Percentiles rank a stretch among this genome's conserved stretches.
Conservation (phyloP, 2,888 invertebrate species). For the Tetheella fluctuosa region DNA sequence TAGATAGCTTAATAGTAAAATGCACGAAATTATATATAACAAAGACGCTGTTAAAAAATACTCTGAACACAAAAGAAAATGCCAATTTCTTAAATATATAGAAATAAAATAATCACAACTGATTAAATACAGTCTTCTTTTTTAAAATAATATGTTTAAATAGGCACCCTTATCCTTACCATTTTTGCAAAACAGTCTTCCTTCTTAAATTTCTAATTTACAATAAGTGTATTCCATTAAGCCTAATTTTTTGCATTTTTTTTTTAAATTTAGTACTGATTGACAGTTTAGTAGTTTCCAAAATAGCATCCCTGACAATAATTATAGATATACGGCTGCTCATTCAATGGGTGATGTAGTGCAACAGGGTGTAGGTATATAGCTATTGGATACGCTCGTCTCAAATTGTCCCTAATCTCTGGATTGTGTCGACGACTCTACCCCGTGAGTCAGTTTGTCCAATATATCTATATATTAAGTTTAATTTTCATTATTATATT, state of each 20-base stretch:
- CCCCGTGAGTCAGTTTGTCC: no score
- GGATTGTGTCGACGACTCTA: no score
- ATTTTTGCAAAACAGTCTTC: constrained; percentile 11
- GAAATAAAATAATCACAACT: neutral
- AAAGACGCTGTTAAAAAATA: neutral
- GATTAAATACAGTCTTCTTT: neutral
- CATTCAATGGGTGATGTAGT: no score
- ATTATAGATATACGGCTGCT: no score
- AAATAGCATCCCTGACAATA: no score
- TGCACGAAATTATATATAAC: neutral
- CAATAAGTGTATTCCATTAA: constrained; percentile 13
- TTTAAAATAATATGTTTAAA: neutral
- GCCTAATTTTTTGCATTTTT: neutral
- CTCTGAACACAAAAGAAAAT: neutral
- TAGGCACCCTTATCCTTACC: constrained; percentile 13
- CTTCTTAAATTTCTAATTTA: constrained; percentile 15
- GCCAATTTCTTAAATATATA: neutral
- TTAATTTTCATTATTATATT: no score
- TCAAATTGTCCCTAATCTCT: no score
- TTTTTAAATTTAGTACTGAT: neutral
- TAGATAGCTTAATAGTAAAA: neutral
- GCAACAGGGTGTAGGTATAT: no score
- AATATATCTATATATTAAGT: no score
- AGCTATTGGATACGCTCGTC: no score
- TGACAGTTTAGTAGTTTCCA: no score